A percentile compares a stretch with the other conserved stretches of the same genome.
These are phyloP conservation scores for Caiman crocodilus DNA, from an alignment of 2,797 vertebrate species.

Conservation along the genomic window DNA sequence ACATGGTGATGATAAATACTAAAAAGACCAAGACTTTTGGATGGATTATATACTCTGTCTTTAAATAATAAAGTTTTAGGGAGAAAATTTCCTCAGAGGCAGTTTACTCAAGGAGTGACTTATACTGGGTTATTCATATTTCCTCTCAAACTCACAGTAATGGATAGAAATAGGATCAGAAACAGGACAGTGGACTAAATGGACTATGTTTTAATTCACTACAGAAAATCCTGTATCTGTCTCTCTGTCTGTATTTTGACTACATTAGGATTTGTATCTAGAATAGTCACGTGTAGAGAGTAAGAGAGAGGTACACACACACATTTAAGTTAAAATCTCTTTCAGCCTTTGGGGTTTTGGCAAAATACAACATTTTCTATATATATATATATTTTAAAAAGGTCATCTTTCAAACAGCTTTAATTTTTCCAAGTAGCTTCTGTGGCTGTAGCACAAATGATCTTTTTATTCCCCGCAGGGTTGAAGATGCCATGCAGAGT, in stretches of 20 bases:
- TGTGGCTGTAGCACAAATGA: background rate
- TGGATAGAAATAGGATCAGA: background rate
- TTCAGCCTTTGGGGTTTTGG: background rate
- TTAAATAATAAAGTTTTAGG: background rate
- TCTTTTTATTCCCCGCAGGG: background rate
- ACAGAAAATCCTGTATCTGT: background rate
- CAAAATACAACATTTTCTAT: no score
- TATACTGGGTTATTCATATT: background rate
- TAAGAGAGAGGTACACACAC: no score
- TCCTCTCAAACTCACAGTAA: background rate
- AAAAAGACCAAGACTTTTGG: background rate
- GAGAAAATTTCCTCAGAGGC: background rate
- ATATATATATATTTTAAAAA: background rate
- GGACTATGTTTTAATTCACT: background rate
- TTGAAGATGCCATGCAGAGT: background rate
- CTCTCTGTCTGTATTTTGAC: background rate
- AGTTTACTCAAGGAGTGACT: background rate
- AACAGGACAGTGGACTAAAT: background rate
- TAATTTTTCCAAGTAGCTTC: background rate
- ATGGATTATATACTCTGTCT: background rate
- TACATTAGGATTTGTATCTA: background rate
- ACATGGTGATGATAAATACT: background rate
- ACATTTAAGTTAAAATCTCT: background rate
- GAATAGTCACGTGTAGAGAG: background rate
- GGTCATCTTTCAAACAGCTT: background rate